A percentile compares a stretch with the other conserved stretches of the same genome.
Evolutionary conservation across 2,797 vertebrate species (phyloP).

Genomic region (Enteromius viviparus): DNA sequence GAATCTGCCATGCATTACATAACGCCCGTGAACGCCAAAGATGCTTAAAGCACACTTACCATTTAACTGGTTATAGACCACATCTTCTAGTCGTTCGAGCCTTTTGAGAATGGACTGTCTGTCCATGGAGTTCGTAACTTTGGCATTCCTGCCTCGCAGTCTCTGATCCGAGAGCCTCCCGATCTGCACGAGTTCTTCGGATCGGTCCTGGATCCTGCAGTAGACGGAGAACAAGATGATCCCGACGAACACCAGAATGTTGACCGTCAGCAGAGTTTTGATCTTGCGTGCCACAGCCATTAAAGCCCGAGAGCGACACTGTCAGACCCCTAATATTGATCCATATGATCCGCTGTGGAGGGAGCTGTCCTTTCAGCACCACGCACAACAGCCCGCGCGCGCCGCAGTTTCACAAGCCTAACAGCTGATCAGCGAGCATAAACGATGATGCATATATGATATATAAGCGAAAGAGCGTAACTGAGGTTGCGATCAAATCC

Average conservation of each 20-base stretch:
- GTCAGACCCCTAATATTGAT: constrained; percentile 73
- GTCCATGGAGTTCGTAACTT: constrained; percentile 86
- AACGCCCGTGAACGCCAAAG: not conserved
- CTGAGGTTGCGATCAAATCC: constrained; percentile 5
- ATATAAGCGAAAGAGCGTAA: not conserved
- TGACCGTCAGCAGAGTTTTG: constrained; percentile 98
- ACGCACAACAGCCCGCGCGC: constrained; percentile 60
- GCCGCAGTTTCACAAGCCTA: constrained; percentile 15
- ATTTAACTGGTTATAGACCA: constrained; percentile 97
- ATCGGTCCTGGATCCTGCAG: constrained; percentile 95
- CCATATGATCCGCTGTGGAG: constrained; percentile 58
- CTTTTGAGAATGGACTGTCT: constrained; percentile 94
- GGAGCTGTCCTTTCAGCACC: constrained; percentile 81
- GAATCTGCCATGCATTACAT: not conserved
- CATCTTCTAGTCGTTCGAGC: constrained; percentile 94
- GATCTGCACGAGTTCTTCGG: constrained; percentile 89
- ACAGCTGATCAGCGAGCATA: constrained; percentile 3
- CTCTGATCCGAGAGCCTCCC: constrained; percentile 87
- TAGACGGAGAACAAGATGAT: constrained; percentile 97
- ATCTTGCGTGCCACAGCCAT: constrained; percentile 99
- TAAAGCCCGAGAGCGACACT: constrained; percentile 70
- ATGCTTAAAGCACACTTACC: constrained; percentile 72
- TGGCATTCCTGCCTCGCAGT: constrained; percentile 84
- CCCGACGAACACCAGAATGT: constrained; percentile 95
- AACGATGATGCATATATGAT: not conserved